phyloP scores from a whole-genome alignment of 2,888 invertebrate species.

The Brenthis ino region DNA sequence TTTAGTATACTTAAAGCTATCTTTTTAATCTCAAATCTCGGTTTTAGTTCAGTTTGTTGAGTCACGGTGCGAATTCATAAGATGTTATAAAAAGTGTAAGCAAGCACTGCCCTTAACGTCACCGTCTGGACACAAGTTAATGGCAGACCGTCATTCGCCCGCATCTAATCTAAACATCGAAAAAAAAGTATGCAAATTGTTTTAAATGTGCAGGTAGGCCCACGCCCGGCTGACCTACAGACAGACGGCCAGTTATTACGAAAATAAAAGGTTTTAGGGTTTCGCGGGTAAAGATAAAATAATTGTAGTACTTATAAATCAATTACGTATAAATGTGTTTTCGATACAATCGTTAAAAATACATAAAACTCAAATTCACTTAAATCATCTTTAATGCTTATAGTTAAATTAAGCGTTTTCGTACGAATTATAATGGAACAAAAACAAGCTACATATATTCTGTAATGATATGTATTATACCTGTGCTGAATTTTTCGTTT shows the following conservation, averaged over 20 bases:
- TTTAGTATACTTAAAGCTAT: no score
- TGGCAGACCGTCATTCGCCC: conserved; percentile 61
- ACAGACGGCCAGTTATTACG: conserved; percentile 57
- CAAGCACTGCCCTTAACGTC: conserved; percentile 48
- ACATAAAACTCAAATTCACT: conserved; percentile 32
- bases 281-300: conserved; percentile 41
- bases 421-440: conserved; percentile 14
- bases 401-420: conserved; percentile 8
- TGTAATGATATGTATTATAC: conserved; percentile 2
- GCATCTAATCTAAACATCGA: conserved; percentile 60
- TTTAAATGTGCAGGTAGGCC: conserved; percentile 78
- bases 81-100: conserved; percentile 30
- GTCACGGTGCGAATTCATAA: neutral
- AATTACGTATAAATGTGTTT: conserved; percentile 39
- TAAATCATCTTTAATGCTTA: conserved; percentile 23
- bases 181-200: conserved; percentile 74
- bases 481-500: neutral
- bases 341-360: conserved; percentile 39
- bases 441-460: conserved; percentile 13
- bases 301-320: conserved; percentile 42
- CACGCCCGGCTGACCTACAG: conserved; percentile 76
- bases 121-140: conserved; percentile 58
- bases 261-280: conserved; percentile 54
- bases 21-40: neutral
- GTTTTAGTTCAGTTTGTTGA: neutral